Percentiles rank a stretch among this genome's conserved stretches.
Conservation (phyloP, 2,113 vertebrate genomes). For the Podarcis cretensis region DNA sequence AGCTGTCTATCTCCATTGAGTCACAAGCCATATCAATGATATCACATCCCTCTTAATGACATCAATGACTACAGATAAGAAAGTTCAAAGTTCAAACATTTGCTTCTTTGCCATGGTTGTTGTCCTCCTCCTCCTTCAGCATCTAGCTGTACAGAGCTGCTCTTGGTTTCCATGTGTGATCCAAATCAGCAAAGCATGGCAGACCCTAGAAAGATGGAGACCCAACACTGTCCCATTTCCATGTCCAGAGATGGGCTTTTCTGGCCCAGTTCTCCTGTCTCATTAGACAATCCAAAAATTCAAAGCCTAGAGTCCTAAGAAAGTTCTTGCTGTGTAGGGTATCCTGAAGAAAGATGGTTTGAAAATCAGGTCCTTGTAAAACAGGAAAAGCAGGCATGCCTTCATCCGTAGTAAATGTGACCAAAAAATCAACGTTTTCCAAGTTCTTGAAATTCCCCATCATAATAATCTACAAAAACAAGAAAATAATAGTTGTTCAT, state of each 20-base stretch:
- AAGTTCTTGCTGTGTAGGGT: background rate
- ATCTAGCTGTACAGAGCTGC: background rate
- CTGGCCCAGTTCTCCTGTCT: background rate
- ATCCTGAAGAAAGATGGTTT: background rate
- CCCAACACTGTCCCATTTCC: background rate
- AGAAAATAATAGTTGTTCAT: background rate
- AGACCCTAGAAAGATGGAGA: background rate
- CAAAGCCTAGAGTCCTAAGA: background rate
- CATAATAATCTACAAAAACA: slow-evolving; percentile 43
- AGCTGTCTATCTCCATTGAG: background rate
- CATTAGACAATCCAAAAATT: background rate
- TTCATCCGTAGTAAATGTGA: background rate
- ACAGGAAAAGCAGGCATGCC: background rate
- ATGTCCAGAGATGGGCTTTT: background rate
- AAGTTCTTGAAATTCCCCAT: background rate
- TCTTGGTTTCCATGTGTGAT: background rate
- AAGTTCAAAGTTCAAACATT: background rate
- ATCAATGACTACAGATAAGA: background rate
- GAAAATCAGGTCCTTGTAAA: background rate
- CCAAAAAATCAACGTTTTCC: no score
- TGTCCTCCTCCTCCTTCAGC: background rate
- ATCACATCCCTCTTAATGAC: background rate
- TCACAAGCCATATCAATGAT: background rate
- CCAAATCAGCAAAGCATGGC: background rate
- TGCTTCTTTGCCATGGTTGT: background rate